Percentiles rank a stretch among this genome's conserved stretches.
Evolutionary conservation across 1,140 invertebrate genomes (phyloP).

Genomic region (Ips typographus): DNA sequence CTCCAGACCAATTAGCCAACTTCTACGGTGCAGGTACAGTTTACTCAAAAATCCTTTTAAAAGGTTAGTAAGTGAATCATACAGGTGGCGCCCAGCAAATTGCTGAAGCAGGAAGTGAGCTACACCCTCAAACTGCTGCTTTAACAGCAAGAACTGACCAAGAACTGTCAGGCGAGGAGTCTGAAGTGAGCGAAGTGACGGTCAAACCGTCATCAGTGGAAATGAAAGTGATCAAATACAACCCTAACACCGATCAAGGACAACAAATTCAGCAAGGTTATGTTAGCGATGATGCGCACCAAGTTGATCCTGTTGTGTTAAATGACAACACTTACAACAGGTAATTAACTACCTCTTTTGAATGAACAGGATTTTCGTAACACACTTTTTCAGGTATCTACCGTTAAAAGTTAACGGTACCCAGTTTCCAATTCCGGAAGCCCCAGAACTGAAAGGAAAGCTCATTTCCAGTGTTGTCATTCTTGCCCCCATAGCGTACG

Average conservation of each 20-base stretch:
- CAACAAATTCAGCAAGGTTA: conserved; percentile 71
- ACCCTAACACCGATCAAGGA: conserved; percentile 72
- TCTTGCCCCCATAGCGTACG: conserved; percentile 73
- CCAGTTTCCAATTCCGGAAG: conserved; percentile 79
- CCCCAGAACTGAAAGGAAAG: conserved; percentile 68
- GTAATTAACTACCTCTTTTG: conserved; percentile 13
- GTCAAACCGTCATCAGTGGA: conserved; percentile 64
- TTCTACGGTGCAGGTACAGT: conserved; percentile 70
- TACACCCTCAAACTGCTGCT: conserved; percentile 50
- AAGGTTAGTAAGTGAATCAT: background rate
- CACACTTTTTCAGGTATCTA: conserved; percentile 60
- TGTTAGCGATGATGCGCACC: conserved; percentile 70
- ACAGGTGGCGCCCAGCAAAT: conserved; percentile 67
- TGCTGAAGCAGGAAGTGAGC: conserved; percentile 64
- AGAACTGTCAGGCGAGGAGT: conserved; percentile 54
- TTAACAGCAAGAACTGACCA: conserved; percentile 24
- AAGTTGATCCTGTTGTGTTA: conserved; percentile 71
- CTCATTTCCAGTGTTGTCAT: conserved; percentile 80
- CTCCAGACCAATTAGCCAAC: conserved; percentile 82
- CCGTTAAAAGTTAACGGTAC: conserved; percentile 80
- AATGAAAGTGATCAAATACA: conserved; percentile 81
- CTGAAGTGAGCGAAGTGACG: conserved; percentile 56
- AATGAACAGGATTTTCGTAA: background rate
- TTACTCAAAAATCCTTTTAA: background rate
- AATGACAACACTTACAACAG: conserved; percentile 73